Percentiles rank a stretch among this genome's conserved stretches.
phyloP scores from a whole-genome alignment of 2,113 vertebrate genomes.

The Polypterus bichir region DNA sequence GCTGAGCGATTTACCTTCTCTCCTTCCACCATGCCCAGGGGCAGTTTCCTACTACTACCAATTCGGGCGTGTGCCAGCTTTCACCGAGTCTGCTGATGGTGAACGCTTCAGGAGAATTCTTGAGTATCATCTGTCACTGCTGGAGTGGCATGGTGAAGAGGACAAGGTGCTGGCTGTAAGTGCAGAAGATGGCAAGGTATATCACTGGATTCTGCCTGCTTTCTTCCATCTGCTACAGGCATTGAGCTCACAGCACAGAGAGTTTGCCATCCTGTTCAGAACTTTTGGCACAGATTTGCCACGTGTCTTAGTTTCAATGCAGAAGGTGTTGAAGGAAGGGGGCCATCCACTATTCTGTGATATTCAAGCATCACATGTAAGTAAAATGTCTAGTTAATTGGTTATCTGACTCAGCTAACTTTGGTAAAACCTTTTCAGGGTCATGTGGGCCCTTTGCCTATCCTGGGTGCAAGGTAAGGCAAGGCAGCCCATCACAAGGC shows the following conservation, averaged over 20 bases:
- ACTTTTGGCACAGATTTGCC: conserved; percentile 70
- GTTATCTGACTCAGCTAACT: no score
- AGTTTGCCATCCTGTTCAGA: conserved; percentile 62
- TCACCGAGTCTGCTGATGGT: conserved; percentile 48
- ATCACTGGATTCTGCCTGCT: conserved; percentile 73
- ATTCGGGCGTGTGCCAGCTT: conserved; percentile 49
- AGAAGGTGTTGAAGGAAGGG: conserved; percentile 43
- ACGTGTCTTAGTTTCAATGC: conserved; percentile 40
- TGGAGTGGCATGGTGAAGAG: conserved; percentile 57
- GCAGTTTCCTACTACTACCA: conserved; percentile 58
- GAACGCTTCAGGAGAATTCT: conserved; percentile 46
- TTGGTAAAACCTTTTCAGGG: no score
- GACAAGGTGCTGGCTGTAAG: conserved; percentile 44
- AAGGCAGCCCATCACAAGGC: no score
- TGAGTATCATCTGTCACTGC: conserved; percentile 47
- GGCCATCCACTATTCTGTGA: conserved; percentile 65
- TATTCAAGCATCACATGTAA: conserved; percentile 43
- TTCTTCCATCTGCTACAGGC: conserved; percentile 68
- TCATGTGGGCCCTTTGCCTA: no score
- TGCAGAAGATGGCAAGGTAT: conserved; percentile 46
- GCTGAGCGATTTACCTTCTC: conserved; percentile 57
- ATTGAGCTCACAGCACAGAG: conserved; percentile 41
- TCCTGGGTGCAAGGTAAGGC: no score
- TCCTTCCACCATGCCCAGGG: conserved; percentile 47
- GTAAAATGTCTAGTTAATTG: conserved; percentile 4